Base-by-base conservation (phyloP, 2,888 invertebrate genomes). In the Archips xylosteana region DNA sequence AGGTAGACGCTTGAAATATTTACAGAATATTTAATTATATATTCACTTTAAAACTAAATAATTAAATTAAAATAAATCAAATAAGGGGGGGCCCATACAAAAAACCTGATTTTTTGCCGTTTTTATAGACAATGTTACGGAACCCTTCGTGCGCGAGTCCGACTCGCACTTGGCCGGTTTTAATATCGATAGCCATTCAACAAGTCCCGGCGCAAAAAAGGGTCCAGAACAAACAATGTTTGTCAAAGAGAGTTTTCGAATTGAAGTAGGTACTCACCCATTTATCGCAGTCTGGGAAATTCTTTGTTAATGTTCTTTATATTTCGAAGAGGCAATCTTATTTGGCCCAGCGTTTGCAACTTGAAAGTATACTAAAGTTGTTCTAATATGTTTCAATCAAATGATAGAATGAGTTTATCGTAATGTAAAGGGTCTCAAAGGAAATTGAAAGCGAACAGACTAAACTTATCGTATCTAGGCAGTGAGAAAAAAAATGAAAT, bases 281-380 rank as follows among this genome's bases (percentile, higher is more conserved):
- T 15, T 54, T 54, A 54, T 54, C 15, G 54, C 9, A 23, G 23
- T 23, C 54, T 54, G 23, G 23, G 5, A 54, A 54, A 23, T 54
- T 54, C 54, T 54, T 54, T 54, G 54, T 15, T 54, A 54, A 54
- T 54, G 54, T 3, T n/a, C 15, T 15, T 54, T 54, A 23, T 54
- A 54, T 9, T 54, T 54, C 54, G 9, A 3, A 54, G 15, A 54
- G 54, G 54, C 54, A 54, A 54, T 54, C 2, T 54, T 54, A 54
- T 54, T 54, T 10, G 10, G 10, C 12, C 45, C 54, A 54, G 9
- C 54, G 23, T 54, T 54, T 54, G 15, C 6, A 54, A n/a, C 54
- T 54, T 5, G 49, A 23, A 54, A 54, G 54, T 15, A 54, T 8
- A 54, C 4, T n/a, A 49, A n/a, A 49, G 4, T 49, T 49, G 13